These are phyloP conservation scores for Aptenodytes patagonicus DNA, from an alignment of 2,113 vertebrate species.

Conservation along the genomic window DNA sequence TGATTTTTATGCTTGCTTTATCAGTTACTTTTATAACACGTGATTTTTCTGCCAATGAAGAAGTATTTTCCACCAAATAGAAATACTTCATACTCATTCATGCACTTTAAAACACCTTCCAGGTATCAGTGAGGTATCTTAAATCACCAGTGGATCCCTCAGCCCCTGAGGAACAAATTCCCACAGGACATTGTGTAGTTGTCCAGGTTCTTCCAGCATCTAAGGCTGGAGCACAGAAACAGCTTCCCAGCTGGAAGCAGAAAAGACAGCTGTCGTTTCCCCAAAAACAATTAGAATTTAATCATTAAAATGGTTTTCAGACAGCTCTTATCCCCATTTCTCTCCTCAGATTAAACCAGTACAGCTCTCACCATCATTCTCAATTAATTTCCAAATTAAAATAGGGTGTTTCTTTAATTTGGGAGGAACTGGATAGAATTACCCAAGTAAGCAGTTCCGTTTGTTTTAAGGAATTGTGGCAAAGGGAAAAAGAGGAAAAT, in stretches of 20 bases:
- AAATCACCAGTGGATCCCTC: not conserved
- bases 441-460: not conserved
- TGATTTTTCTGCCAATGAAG: not conserved
- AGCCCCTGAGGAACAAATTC: not conserved
- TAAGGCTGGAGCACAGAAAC: not conserved
- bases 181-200: not conserved
- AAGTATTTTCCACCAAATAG: not conserved
- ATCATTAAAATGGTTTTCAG: not conserved
- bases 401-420: not conserved
- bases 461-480: not conserved
- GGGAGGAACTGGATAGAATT: not conserved
- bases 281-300: not conserved
- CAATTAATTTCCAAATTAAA: not conserved
- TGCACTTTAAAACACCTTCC: not conserved
- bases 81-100: not conserved
- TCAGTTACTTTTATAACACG: not conserved
- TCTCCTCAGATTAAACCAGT: not conserved
- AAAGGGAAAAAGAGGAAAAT: not conserved
- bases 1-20: not conserved
- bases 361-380: not conserved
- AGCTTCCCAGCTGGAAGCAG: not conserved
- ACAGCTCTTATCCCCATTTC: not conserved
- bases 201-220: not conserved
- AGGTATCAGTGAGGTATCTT: not conserved
- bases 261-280: not conserved